These are phyloP conservation scores for Chloropsis hardwickii DNA, from an alignment of 2,113 vertebrate species.

Conservation along the genomic window DNA sequence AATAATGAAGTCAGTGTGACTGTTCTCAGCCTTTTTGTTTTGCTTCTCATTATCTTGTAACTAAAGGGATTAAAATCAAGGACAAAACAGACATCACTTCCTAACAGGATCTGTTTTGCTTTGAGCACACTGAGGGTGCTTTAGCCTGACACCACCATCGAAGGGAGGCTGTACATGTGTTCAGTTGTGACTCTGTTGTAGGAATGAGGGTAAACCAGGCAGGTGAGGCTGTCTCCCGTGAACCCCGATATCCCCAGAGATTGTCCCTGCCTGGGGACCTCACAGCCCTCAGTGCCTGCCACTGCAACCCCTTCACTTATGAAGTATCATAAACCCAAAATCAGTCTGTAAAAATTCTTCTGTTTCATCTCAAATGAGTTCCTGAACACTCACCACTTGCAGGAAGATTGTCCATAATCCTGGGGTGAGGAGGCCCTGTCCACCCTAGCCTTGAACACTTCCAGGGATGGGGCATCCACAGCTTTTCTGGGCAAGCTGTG, in stretches of 20 bases:
- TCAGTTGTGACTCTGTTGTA: background rate
- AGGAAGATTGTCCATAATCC: background rate
- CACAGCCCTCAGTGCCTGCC: accelerated
- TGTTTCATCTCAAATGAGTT: background rate
- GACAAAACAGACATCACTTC: background rate
- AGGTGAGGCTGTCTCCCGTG: background rate
- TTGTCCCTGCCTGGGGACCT: background rate
- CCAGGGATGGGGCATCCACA: background rate
- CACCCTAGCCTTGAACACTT: background rate
- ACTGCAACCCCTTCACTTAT: background rate
- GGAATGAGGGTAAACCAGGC: background rate
- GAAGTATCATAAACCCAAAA: background rate
- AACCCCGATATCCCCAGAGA: background rate
- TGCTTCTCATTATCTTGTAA: conserved; percentile 1
- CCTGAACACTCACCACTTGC: background rate
- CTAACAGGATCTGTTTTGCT: background rate
- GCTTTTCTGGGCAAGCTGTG: background rate
- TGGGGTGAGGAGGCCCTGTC: background rate
- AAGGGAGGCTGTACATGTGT: accelerated
- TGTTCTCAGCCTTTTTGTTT: background rate
- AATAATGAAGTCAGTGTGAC: background rate
- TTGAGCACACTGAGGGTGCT: background rate
- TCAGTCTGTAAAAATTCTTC: background rate
- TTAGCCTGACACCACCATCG: background rate
- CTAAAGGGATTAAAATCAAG: background rate